Percentiles rank a stretch among this genome's conserved stretches.
Conservation (phyloP, 2,888 invertebrate genomes). For the Andrena bucephala region DNA sequence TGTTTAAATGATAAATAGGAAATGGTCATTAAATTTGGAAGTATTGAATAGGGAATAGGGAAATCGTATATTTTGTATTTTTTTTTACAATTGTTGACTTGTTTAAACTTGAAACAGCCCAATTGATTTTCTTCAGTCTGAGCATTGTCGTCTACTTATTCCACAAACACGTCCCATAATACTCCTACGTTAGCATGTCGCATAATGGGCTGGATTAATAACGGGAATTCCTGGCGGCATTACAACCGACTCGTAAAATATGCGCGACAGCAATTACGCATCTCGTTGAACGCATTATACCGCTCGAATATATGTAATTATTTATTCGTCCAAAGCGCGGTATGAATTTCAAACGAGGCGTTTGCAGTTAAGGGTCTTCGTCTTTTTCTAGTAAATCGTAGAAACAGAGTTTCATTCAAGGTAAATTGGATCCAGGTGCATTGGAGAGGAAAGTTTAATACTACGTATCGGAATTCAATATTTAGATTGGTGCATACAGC, state of each 20-base stretch:
- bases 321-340: not conserved
- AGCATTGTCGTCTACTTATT: constrained; percentile 30
- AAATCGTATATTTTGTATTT: too few relatives aligned
- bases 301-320: constrained; percentile 20
- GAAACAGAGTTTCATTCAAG: not conserved
- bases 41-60: too few relatives aligned
- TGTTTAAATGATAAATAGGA: not conserved
- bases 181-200: constrained; percentile 43
- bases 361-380: not conserved
- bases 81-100: not conserved
- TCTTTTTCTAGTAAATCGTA: not conserved
- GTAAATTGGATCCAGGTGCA: not conserved
- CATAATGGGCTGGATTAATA: constrained; percentile 67
- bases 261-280: constrained; percentile 61
- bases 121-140: constrained; percentile 39
- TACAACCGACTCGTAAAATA: constrained; percentile 51
- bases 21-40: not conserved
- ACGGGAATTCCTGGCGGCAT: constrained; percentile 55
- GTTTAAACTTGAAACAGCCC: constrained; percentile 8
- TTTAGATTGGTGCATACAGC: not conserved
- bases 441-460: not conserved
- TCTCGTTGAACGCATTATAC: constrained; percentile 46
- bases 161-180: constrained; percentile 45
- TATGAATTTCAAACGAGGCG: too few relatives aligned
- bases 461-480: constrained; percentile 12